phyloP scores from a whole-genome alignment of 53 echinoderm and acorn worm genomes.

The Astropecten irregularis region DNA sequence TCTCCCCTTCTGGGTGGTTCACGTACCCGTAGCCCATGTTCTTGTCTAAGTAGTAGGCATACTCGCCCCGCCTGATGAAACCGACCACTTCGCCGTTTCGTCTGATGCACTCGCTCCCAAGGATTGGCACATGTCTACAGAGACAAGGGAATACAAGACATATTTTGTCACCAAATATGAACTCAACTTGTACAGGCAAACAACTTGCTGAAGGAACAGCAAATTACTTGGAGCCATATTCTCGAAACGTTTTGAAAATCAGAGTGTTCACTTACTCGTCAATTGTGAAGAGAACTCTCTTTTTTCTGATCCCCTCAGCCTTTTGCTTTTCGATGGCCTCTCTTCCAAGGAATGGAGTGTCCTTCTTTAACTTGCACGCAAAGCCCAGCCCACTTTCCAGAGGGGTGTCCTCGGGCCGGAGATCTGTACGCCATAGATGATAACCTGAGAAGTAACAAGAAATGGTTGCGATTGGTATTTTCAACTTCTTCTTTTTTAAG shows the following conservation, averaged over 20 bases:
- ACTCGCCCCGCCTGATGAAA: constrained; percentile 80
- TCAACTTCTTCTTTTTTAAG: no score
- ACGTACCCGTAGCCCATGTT: constrained; percentile 91
- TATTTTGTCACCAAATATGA: no score
- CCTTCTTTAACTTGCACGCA: constrained; percentile 91
- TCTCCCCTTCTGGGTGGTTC: constrained; percentile 58
- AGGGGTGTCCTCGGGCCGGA: constrained; percentile 88
- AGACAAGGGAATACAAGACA: no score
- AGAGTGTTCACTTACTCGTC: constrained; percentile 75
- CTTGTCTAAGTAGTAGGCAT: constrained; percentile 70
- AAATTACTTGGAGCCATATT: no score
- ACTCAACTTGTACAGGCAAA: no score
- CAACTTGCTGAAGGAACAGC: no score
- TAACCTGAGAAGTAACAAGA: no score
- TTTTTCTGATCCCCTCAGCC: constrained; percentile 80
- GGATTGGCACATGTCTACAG: constrained; percentile 64
- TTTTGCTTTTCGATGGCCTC: constrained; percentile 88
- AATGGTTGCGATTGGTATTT: no score
- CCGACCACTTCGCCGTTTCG: constrained; percentile 84
- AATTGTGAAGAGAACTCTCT: constrained; percentile 84
- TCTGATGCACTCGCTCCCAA: constrained; percentile 81
- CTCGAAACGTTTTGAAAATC: neutral
- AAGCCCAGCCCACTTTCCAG: constrained; percentile 88
- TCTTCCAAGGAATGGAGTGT: constrained; percentile 89
- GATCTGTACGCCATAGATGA: constrained; percentile 88